phyloP scores from a whole-genome alignment of 2,888 invertebrate genomes.

The Himalopsyche japonica region DNA sequence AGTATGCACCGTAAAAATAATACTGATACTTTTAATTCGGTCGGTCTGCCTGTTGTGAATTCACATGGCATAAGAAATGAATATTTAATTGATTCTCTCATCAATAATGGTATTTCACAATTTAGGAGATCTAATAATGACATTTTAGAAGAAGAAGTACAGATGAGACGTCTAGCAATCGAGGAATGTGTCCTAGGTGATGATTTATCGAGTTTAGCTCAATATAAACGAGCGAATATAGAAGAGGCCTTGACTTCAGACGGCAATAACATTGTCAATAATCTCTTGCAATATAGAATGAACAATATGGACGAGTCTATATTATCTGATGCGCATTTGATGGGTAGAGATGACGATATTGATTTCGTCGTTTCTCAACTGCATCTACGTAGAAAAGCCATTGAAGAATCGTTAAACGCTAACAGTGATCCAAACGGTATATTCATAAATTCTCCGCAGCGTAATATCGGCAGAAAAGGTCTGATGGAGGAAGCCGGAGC shows the following conservation, averaged over 20 bases:
- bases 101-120: background rate
- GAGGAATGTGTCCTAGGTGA: background rate
- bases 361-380: background rate
- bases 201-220: background rate
- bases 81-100: background rate
- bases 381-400: slow-evolving; percentile 19
- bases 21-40: slow-evolving; percentile 12
- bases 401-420: background rate
- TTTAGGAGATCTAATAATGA: background rate
- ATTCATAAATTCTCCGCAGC: background rate
- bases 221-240: background rate
- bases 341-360: background rate
- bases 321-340: background rate
- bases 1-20: slow-evolving; percentile 24
- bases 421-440: background rate
- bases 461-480: background rate
- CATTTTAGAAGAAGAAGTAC: background rate
- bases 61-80: background rate
- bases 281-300: background rate
- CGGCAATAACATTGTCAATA: background rate
- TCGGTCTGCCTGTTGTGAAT: slow-evolving; percentile 20
- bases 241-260: background rate
- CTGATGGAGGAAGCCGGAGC: background rate
- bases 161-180: background rate
- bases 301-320: background rate